phyloP scores from a whole-genome alignment of 2,113 vertebrate species.

The Phalacrocorax aristotelis region DNA sequence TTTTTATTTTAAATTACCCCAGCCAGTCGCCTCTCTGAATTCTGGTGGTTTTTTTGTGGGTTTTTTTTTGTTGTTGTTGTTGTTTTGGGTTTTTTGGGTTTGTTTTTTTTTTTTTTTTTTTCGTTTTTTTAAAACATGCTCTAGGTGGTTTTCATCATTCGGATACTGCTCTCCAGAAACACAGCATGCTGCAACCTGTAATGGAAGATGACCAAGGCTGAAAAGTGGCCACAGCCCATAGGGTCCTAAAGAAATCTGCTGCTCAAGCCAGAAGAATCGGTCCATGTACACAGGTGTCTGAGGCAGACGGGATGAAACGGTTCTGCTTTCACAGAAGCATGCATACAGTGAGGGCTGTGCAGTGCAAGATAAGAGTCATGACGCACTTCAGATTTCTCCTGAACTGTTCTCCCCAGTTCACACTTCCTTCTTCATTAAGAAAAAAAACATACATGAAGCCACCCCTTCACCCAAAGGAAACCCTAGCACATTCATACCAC shows the following conservation, averaged over 20 bases:
- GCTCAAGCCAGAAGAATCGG: background rate
- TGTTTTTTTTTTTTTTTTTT: background rate
- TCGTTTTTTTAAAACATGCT: background rate
- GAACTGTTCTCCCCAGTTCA: background rate
- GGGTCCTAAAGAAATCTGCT: background rate
- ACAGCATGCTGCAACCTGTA: background rate
- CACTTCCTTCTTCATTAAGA: background rate
- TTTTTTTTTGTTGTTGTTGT: too few relatives aligned
- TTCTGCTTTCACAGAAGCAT: background rate
- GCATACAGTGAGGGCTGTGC: accelerated
- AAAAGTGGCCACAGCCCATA: background rate
- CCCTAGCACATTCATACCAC: background rate
- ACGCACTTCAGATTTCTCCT: background rate
- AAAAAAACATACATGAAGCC: background rate
- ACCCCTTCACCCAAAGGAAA: background rate
- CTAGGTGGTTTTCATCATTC: background rate
- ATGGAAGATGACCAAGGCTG: background rate
- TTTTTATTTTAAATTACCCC: conserved; percentile 63
- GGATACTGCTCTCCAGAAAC: background rate
- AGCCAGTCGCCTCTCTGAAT: conserved; percentile 34
- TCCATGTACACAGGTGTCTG: accelerated
- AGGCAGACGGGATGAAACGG: background rate
- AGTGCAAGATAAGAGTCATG: background rate
- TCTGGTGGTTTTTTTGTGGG: background rate
- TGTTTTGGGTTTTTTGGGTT: too few relatives aligned